A percentile compares a stretch with the other conserved stretches of the same genome.
These are phyloP conservation scores for Macquaria ambigua DNA, from an alignment of 2,113 vertebrate genomes.

Conservation along the genomic window DNA sequence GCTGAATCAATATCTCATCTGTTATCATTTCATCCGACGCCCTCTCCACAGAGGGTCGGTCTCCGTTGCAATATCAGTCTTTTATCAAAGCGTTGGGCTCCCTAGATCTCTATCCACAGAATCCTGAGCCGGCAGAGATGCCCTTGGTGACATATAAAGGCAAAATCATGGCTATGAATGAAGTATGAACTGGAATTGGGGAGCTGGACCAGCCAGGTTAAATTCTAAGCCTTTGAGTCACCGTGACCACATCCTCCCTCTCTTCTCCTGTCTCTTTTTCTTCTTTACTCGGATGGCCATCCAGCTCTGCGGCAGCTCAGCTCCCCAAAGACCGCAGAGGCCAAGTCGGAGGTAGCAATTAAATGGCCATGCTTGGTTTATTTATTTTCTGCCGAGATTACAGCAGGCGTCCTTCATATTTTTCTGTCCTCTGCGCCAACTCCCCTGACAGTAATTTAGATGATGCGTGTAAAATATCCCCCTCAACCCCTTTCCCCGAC, in stretches of 20 bases:
- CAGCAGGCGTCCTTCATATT: slow-evolving; percentile 51
- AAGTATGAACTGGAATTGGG: slow-evolving; percentile 35
- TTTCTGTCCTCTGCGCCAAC: slow-evolving; percentile 4
- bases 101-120: slow-evolving; percentile 36
- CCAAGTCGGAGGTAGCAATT: slow-evolving; percentile 72
- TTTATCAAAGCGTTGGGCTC: slow-evolving; percentile 49
- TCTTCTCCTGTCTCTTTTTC: neutral
- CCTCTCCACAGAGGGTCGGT: slow-evolving; percentile 34
- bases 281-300: slow-evolving; percentile 50
- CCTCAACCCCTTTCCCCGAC: slow-evolving; percentile 4
- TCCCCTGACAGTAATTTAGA: slow-evolving; percentile 62
- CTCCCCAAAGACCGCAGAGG: slow-evolving; percentile 46
- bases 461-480: slow-evolving; percentile 61
- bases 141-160: slow-evolving; percentile 28
- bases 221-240: slow-evolving; percentile 25
- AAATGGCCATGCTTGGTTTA: slow-evolving; percentile 72
- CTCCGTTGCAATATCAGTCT: slow-evolving; percentile 38
- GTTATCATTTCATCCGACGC: slow-evolving; percentile 55
- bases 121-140: slow-evolving; percentile 21
- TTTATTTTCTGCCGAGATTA: slow-evolving; percentile 67
- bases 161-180: slow-evolving; percentile 50
- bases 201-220: slow-evolving; percentile 2
- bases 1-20: slow-evolving; percentile 76
- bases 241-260: slow-evolving; percentile 1
- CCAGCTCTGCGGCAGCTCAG: slow-evolving; percentile 59